Base-by-base conservation (phyloP, 2,888 invertebrate species). In the Nezara viridula region DNA sequence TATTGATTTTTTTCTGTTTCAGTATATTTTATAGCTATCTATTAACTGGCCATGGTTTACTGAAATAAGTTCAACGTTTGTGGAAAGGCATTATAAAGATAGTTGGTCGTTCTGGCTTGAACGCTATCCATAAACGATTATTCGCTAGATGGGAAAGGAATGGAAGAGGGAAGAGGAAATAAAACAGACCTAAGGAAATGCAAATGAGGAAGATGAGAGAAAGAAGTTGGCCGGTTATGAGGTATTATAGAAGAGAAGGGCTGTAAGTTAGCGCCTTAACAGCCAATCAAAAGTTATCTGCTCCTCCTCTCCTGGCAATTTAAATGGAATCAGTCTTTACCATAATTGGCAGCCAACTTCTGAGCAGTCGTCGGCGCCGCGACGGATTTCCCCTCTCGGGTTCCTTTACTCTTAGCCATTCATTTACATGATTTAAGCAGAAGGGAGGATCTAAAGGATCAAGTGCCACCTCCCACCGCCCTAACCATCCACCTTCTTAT, bases 271-370 rank as follows among this genome's bases (percentile, higher is more conserved):
- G 81, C 81, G 55, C 37, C 40, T 40, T 52, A 86, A 52, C 86
- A 89, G 66, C 89, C 90, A 90, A 90, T 90, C 90, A 90, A 90
- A 90, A 90, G 90, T 90, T 90, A 89, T 87, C 89, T 89, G 60
- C 77, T 87, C 44, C 55, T 44, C 40, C 44, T 32, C 50, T 10
- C 55, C 86, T 60, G 88, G 89, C 90, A 89, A 90, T 90, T 90
- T 89, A 86, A 86, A 90, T 89, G 90, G 88, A 90, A 90, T 90
- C 90, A 90, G 90, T 90, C 89, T 90, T 90, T 90, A 90, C 90
- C 90, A 90, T 90, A 90, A 90, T 90, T 90, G 90, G 85, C 86
- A 55, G 81, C 86, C 88, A 89, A 89, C 73, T 89, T 89, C 77
- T 60, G 60, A 85, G 86, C 73, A 85, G 85, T 66, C 37, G 89